Percentiles rank a stretch among this genome's conserved stretches.
Conservation (phyloP, 2,113 vertebrate genomes). For the Camarhynchus parvulus region DNA sequence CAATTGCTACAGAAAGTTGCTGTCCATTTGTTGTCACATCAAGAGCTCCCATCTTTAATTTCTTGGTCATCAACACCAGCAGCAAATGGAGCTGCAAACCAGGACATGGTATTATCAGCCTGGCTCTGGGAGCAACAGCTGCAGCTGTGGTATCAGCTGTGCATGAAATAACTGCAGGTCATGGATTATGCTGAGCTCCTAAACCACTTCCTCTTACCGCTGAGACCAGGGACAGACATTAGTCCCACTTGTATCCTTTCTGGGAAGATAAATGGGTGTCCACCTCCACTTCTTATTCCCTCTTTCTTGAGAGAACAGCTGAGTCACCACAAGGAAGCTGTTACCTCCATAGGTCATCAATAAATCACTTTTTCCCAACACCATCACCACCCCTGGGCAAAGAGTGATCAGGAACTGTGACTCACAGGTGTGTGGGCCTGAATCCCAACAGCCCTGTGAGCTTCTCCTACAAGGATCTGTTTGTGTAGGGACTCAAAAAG, state of each 20-base stretch:
- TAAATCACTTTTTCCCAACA: neutral
- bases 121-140: neutral
- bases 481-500: neutral
- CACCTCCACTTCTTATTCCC: neutral
- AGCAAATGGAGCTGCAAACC: neutral
- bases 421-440: conserved; percentile 1
- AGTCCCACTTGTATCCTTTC: neutral
- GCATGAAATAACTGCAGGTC: neutral
- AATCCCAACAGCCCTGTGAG: neutral
- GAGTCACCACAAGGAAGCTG: neutral
- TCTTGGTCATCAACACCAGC: neutral
- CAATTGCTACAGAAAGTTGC: neutral
- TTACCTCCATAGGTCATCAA: neutral
- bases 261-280: neutral
- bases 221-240: neutral
- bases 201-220: neutral
- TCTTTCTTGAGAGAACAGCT: neutral
- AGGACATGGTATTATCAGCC: neutral
- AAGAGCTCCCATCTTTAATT: neutral
- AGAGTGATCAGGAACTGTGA: neutral
- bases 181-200: neutral
- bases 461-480: neutral
- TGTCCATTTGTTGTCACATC: neutral
- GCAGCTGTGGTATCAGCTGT: neutral
- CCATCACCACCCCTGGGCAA: neutral